These are phyloP conservation scores for Sebastes aleutianus DNA, from an alignment of 2,797 vertebrate genomes.

Conservation along the genomic window DNA sequence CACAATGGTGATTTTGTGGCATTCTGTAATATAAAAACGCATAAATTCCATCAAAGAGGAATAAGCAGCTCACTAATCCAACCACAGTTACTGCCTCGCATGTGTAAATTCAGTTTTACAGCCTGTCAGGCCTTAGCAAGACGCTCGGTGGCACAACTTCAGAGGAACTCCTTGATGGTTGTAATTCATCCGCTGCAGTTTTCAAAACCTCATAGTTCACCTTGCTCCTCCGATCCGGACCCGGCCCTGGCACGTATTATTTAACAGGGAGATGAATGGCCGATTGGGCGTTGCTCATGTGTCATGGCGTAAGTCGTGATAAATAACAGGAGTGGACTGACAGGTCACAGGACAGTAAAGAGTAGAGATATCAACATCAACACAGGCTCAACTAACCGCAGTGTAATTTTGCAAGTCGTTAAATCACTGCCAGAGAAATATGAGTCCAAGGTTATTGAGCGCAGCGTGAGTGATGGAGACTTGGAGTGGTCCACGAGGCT, in stretches of 20 bases:
- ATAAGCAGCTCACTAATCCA: conserved; percentile 58
- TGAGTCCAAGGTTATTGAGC: conserved; percentile 85
- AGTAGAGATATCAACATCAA: conserved; percentile 79
- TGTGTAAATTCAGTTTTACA: conserved; percentile 70
- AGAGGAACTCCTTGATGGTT: conserved; percentile 57
- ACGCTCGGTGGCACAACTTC: conserved; percentile 62
- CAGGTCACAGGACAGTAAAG: conserved; percentile 71
- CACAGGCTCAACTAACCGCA: conserved; percentile 71
- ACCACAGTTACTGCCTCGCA: conserved; percentile 54
- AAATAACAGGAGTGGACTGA: conserved; percentile 73
- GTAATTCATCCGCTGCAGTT: conserved; percentile 65
- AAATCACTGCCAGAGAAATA: conserved; percentile 84
- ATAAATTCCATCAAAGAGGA: conserved; percentile 48
- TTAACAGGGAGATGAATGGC: conserved; percentile 82
- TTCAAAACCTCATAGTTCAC: conserved; percentile 78
- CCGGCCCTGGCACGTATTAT: conserved; percentile 75
- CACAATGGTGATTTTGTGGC: conserved; percentile 26
- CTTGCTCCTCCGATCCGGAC: conserved; percentile 71
- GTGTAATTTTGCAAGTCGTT: conserved; percentile 81
- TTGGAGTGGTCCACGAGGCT: conserved; percentile 66
- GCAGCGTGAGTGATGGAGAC: conserved; percentile 76
- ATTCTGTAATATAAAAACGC: conserved; percentile 42
- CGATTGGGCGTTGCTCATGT: conserved; percentile 71
- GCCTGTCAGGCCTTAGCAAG: conserved; percentile 45
- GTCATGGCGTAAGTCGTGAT: conserved; percentile 76